Base-by-base conservation (phyloP, 2,113 vertebrate genomes). In the Myotis davidii region DNA sequence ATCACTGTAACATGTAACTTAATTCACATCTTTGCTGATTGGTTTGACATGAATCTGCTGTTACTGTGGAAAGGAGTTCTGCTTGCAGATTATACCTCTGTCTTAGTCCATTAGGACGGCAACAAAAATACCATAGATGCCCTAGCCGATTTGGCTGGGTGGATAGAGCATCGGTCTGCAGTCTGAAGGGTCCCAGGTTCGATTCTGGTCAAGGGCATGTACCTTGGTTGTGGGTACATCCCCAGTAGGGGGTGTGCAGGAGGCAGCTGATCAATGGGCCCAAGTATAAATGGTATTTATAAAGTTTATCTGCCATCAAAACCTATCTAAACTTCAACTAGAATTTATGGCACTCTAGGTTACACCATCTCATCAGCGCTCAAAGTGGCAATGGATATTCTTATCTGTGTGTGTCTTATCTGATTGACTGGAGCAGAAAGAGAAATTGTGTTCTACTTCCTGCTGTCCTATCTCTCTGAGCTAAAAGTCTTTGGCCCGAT, bases 351-450 rank as follows among this genome's bases (percentile, higher is more conserved):
- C 70, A 72, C 74, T 90, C 39, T 39, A 67, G 83, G 65, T 79
- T 89, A 86, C 23, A 69, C 56, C 39, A 76, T 93, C 52, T 91
- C 92, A 85, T 91, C 96, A 87, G 85, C 1, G 1, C 74, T 93
- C 70, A 34, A 74, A 73, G 64, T 56, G 79, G 73, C 91, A 77
- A 0, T 88, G 88, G 76, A 21, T 67, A 11, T 76, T 86, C 95
- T 97, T 97, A 98, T 97, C 96, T 97, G 42, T 77, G 23, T 86
- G 32, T 56, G 88, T 91, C 79, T 96, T 97, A 96, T 97, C 97
- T 97, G 92, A 93, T 86, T 92, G 88, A 83, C 94, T 4, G 2
- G 23, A 95, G 61, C 73, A 89, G 88, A 90, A 52, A 94, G 73
- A 83, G 74, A 92, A 95, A 96, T 95, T 91, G 74, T 84, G 65